phyloP scores from a whole-genome alignment of 2,113 vertebrate species.

The Phoxinus phoxinus region DNA sequence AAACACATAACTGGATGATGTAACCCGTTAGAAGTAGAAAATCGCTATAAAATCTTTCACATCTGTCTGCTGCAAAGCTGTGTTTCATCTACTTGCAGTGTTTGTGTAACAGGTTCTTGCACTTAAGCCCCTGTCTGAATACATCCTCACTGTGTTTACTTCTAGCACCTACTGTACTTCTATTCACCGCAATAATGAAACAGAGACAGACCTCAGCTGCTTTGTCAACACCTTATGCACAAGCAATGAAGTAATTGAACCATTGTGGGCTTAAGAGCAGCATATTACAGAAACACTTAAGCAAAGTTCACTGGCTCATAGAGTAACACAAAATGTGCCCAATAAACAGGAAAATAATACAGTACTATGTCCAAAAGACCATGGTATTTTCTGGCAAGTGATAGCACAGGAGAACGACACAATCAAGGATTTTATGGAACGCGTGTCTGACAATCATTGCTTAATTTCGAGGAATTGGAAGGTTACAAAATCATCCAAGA shows the following conservation, averaged over 20 bases:
- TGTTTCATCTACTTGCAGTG: background rate
- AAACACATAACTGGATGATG: slow-evolving; percentile 14
- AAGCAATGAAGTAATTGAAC: background rate
- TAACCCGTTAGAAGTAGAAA: background rate
- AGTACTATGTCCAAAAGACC: background rate
- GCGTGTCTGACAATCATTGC: slow-evolving; percentile 23
- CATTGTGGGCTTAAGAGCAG: background rate
- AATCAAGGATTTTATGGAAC: background rate
- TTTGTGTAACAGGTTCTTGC: background rate
- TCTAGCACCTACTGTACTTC: background rate
- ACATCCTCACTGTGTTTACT: background rate
- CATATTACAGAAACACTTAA: background rate
- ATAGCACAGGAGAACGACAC: background rate
- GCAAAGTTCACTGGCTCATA: background rate
- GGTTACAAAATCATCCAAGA: background rate
- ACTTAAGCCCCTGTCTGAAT: background rate
- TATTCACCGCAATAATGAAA: background rate
- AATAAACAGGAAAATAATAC: background rate
- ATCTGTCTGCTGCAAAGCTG: background rate
- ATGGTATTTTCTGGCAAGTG: background rate
- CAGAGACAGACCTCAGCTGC: background rate
- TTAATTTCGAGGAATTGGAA: slow-evolving; percentile 11
- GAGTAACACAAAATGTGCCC: background rate
- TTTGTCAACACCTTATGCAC: background rate
- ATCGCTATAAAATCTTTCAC: background rate